Base-by-base conservation (phyloP, 2,888 invertebrate genomes). In the Gandaritis pyraliata region DNA sequence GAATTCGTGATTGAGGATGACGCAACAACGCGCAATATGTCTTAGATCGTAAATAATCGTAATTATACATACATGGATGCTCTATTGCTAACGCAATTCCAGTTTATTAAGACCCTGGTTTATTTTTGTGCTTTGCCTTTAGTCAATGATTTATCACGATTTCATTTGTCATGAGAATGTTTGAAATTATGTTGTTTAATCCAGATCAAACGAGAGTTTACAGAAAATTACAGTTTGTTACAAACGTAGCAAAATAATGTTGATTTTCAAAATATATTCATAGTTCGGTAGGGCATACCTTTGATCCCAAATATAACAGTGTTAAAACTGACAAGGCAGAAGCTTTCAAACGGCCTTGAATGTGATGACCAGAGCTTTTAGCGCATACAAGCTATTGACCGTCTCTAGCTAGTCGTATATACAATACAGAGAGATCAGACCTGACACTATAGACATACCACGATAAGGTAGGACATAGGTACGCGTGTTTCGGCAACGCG, bases 381-480 rank as follows among this genome's bases (percentile, higher is more conserved):
- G 23, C 23, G 23, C 23, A 23, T 23, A 23, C 23, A 23, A 23
- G 23, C 23, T 33, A 7, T 10, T 33, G 30, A 7, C 10, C 30
- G 30, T 33, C 8, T 33, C 10, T 33, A 8, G 30, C 10, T 33
- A 33, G 30, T 33, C 30, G 8, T 4, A 23, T 23, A 3, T 23
- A 23, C 4, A 23, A 23, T 23, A 23, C 4, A 23, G 3, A 23
- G 6, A 10, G 10, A 33, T 8, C 15, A 12, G 0, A 12, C 11
- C 53, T 45, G 57, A 61, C 50, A 58, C 52, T 58, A n/a, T n/a
- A 61, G 65, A 65, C 64, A 15, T 50, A 4, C 62, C 65, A 59
- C 64, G 68, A 61, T 57, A 36, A 50, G 61, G 39, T 66, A 68
- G 69, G 66, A 58, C 68, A 52, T n/a, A n/a, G n/a, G n/a, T 15